A percentile compares a stretch with the other conserved stretches of the same genome.
These are phyloP conservation scores for Phymatocera aterrima DNA, from an alignment of 2,888 invertebrate species.

Conservation along the genomic window DNA sequence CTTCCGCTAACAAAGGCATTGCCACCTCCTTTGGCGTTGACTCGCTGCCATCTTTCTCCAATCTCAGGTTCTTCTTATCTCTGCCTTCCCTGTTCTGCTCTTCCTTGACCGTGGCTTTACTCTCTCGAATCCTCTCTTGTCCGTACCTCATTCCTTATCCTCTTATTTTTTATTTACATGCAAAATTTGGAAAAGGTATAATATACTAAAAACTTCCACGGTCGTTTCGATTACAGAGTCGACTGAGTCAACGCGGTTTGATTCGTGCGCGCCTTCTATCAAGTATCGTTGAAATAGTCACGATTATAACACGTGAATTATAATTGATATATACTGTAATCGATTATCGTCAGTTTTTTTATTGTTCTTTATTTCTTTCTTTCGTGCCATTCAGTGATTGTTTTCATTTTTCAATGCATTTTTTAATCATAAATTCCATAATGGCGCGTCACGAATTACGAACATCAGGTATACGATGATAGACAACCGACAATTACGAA, in stretches of 20 bases:
- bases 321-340: background rate
- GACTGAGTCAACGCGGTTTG: constrained; percentile 46
- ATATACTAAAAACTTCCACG: constrained; percentile 72
- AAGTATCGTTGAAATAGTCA: background rate
- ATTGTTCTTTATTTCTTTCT: background rate
- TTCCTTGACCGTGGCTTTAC: background rate
- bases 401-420: too few species aligned
- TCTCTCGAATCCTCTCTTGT: constrained; percentile 13
- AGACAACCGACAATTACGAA: background rate
- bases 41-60: constrained; percentile 45
- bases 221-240: constrained; percentile 56
- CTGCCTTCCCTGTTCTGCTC: background rate
- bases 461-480: background rate
- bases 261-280: constrained; percentile 25
- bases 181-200: constrained; percentile 71
- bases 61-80: constrained; percentile 43
- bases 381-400: too few species aligned
- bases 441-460: background rate
- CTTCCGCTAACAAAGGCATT: constrained; percentile 70
- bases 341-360: background rate
- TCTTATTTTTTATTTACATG: constrained; percentile 70
- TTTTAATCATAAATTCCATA: background rate
- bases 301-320: constrained; percentile 17
- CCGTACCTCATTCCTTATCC: constrained; percentile 37
- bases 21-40: constrained; percentile 65